Conservation (phyloP, 2,797 vertebrate genomes). For the Acrocephalus scirpaceus region DNA sequence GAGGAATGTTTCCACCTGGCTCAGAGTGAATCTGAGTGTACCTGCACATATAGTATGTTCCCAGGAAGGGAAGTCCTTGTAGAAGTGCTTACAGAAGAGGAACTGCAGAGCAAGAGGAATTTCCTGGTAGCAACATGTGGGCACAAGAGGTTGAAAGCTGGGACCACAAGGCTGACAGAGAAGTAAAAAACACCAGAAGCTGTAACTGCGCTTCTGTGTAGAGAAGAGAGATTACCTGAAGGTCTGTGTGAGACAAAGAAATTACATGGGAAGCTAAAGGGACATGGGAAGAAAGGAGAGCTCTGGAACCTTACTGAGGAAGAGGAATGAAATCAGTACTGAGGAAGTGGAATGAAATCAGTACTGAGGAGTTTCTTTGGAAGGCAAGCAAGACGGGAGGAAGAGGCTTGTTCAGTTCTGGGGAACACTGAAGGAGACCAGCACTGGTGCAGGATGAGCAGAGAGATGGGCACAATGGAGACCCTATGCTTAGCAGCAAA, state of each 20-base stretch:
- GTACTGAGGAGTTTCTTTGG: not conserved
- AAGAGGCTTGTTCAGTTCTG: not conserved
- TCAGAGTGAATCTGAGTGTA: not conserved
- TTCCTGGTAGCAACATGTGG: not conserved
- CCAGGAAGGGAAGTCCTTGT: not conserved
- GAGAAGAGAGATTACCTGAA: not conserved
- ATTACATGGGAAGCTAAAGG: not conserved
- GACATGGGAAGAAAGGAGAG: not conserved
- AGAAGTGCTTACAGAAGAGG: not conserved
- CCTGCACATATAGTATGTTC: not conserved
- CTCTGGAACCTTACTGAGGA: not conserved
- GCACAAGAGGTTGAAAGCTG: not conserved
- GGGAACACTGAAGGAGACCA: not conserved
- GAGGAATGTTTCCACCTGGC: not conserved
- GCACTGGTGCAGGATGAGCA: not conserved
- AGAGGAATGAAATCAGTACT: not conserved
- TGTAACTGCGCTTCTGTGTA: not conserved
- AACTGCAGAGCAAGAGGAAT: not conserved
- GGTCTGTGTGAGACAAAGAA: not conserved
- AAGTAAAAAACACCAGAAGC: not conserved
- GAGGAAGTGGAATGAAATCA: not conserved
- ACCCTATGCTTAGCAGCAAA: not conserved
- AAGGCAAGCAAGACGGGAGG: not conserved
- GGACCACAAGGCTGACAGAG: not conserved
- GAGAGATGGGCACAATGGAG: not conserved